Evolutionary conservation across 2,113 vertebrate genomes (phyloP).

Genomic region (Archocentrus centrarchus): DNA sequence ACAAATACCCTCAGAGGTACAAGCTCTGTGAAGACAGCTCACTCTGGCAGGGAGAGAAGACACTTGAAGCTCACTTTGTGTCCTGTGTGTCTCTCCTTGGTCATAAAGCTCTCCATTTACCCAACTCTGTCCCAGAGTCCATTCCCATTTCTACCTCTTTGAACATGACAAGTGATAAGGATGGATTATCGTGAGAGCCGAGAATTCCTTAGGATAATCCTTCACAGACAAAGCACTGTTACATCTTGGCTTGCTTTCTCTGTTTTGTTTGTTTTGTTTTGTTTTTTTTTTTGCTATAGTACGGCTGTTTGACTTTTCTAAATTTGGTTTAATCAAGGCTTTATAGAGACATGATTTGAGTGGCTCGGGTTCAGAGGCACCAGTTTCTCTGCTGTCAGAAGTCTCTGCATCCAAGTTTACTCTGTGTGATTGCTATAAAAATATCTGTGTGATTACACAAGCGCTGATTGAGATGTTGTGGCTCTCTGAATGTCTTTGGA

Average conservation of each 20-base stretch:
- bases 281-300: conserved; percentile 56
- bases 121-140: conserved; percentile 58
- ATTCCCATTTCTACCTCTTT: conserved; percentile 74
- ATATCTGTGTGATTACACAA: conserved; percentile 59
- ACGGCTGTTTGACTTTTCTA: conserved; percentile 63
- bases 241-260: conserved; percentile 63
- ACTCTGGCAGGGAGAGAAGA: conserved; percentile 52
- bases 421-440: conserved; percentile 62
- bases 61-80: conserved; percentile 71
- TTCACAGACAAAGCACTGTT: conserved; percentile 76
- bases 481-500: conserved; percentile 43
- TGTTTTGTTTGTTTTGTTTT: neutral
- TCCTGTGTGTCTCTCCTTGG: conserved; percentile 47
- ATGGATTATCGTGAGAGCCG: conserved; percentile 73
- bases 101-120: conserved; percentile 66
- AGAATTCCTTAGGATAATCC: conserved; percentile 74
- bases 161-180: conserved; percentile 77
- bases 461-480: conserved; percentile 56
- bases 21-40: conserved; percentile 35
- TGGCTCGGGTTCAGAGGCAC: conserved; percentile 62
- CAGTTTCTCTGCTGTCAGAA: conserved; percentile 45
- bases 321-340: conserved; percentile 79
- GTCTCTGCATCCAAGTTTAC: conserved; percentile 19
- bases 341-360: conserved; percentile 72
- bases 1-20: conserved; percentile 60